A percentile compares a stretch with the other conserved stretches of the same genome.
Conservation (phyloP, 2,797 vertebrate species). For the Sebastes iracundus region DNA sequence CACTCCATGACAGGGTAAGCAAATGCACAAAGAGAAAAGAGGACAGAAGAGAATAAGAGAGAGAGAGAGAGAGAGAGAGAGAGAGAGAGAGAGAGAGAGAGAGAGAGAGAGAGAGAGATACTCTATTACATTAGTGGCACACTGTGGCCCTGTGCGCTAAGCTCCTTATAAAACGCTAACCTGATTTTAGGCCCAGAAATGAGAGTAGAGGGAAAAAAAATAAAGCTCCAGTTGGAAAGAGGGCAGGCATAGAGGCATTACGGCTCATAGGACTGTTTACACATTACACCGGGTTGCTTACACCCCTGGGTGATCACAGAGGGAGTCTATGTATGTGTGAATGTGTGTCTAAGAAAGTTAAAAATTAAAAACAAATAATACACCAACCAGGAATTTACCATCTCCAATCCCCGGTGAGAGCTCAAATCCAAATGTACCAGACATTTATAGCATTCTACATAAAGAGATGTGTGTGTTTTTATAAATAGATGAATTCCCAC, state of each 20-base stretch:
- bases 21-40: constrained; percentile 75
- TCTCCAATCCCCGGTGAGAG: background rate
- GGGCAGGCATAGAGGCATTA: constrained; percentile 67
- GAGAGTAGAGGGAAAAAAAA: constrained; percentile 76
- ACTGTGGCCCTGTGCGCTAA: constrained; percentile 82
- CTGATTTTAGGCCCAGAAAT: constrained; percentile 84
- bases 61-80: constrained; percentile 42
- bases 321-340: background rate
- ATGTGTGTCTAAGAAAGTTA: constrained; percentile 20
- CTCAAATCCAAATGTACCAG: background rate
- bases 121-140: constrained; percentile 82
- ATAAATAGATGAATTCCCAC: background rate
- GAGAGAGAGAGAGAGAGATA: constrained; percentile 43
- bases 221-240: constrained; percentile 76
- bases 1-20: constrained; percentile 68
- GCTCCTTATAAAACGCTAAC: constrained; percentile 86
- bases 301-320: constrained; percentile 1
- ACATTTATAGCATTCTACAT: background rate
- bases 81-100: constrained; percentile 22
- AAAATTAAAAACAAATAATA: background rate
- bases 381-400: background rate
- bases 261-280: constrained; percentile 56
- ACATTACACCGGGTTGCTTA: constrained; percentile 35
- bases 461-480: background rate
- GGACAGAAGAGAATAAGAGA: constrained; percentile 64